Conservation (phyloP, 2,113 vertebrate species). For the Pelvicachromis taeniatus region DNA sequence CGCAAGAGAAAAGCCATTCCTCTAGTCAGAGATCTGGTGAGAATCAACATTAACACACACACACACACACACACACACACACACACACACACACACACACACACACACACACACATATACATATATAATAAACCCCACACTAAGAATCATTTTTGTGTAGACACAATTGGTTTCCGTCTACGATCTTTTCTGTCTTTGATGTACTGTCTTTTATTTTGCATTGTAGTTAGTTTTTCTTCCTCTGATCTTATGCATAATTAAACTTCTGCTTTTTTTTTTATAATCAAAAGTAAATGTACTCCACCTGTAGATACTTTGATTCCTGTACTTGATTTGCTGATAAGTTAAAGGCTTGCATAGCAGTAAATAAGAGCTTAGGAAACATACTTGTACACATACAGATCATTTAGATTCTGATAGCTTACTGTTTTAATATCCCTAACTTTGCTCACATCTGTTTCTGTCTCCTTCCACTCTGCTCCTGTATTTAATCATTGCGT, state of each 20-base stretch:
- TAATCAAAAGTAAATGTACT: neutral
- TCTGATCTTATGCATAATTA: neutral
- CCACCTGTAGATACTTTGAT: neutral
- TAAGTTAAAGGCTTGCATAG: neutral
- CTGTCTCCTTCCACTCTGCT: neutral
- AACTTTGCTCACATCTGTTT: neutral
- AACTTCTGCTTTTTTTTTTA: neutral
- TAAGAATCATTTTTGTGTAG: neutral
- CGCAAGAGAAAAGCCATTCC: constrained; percentile 95
- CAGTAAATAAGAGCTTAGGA: neutral
- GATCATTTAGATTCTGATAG: neutral
- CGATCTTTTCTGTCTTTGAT: neutral
- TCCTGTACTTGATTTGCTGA: neutral
- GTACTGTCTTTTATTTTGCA: neutral
- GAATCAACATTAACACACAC: constrained; percentile 29
- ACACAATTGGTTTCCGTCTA: neutral
- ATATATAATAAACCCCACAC: neutral
- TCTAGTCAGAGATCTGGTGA: constrained; percentile 95
- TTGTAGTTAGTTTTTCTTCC: neutral
- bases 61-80: neutral
- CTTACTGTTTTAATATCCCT: neutral
- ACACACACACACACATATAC: neutral
- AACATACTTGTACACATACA: neutral
- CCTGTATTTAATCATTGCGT: neutral
- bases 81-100: neutral